A percentile compares a stretch with the other conserved stretches of the same genome.
Conservation (phyloP, 2,888 invertebrate species). For the Tinea trinotella region DNA sequence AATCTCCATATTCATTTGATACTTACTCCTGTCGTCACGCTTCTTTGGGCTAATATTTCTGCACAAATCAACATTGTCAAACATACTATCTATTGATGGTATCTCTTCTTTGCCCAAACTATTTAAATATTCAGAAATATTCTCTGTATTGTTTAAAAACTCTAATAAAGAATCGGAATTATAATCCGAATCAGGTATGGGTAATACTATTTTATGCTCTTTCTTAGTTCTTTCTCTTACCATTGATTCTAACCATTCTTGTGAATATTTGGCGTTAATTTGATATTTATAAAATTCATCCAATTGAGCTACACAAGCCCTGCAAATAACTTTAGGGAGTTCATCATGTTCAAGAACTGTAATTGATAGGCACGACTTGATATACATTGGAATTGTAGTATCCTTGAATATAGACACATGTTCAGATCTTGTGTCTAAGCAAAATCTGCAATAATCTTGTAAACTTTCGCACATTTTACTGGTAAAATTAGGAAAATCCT, state of each 20-base stretch:
- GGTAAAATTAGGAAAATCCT: background rate
- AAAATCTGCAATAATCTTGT: constrained; percentile 54
- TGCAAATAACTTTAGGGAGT: constrained; percentile 52
- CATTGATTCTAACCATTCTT: constrained; percentile 57
- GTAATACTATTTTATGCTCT: constrained; percentile 50
- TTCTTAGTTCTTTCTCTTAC: constrained; percentile 46
- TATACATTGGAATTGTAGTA: constrained; percentile 45
- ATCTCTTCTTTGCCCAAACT: constrained; percentile 63
- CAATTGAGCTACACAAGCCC: constrained; percentile 49
- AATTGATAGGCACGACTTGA: constrained; percentile 54
- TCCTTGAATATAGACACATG: constrained; percentile 54
- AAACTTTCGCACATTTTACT: constrained; percentile 43
- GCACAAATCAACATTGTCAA: constrained; percentile 44
- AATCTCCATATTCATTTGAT: constrained; percentile 53
- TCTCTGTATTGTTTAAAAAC: constrained; percentile 60
- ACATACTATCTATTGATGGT: constrained; percentile 56
- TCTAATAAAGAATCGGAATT: constrained; percentile 63
- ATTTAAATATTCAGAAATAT: constrained; percentile 58
- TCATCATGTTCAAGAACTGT: constrained; percentile 41
- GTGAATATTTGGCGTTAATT: constrained; percentile 56
- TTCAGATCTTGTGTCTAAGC: constrained; percentile 47
- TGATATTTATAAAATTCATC: constrained; percentile 60
- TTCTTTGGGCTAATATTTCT: constrained; percentile 44
- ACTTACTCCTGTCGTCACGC: constrained; percentile 28
- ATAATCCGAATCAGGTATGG: constrained; percentile 60